Conservation (phyloP, 2,113 vertebrate species). For the Leptosomus discolor region DNA sequence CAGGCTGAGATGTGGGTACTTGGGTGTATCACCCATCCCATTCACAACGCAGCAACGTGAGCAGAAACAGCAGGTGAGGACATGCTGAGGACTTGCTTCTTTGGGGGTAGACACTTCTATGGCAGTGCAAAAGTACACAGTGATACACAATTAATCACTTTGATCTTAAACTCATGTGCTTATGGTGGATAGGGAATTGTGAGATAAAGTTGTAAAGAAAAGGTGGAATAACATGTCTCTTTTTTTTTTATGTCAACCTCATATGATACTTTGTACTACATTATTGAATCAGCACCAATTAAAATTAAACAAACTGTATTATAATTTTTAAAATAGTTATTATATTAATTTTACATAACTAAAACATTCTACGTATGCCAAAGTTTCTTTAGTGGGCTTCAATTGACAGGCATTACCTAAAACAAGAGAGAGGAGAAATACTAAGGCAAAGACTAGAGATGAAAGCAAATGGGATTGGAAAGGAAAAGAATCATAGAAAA, state of each 20-base stretch:
- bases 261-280: not conserved
- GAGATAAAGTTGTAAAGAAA: not conserved
- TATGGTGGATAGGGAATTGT: fast-evolving
- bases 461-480: not conserved
- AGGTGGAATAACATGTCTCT: not conserved
- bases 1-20: not conserved
- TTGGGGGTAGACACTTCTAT: not conserved
- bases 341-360: not conserved
- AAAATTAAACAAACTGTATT: not conserved
- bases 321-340: not conserved
- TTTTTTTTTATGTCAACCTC: not conserved
- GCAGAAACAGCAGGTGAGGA: not conserved
- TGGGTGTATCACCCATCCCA: not conserved
- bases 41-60: not conserved
- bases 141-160: not conserved
- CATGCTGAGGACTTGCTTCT: fast-evolving
- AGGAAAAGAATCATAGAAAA: not conserved
- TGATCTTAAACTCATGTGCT: not conserved
- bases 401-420: not conserved
- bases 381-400: not conserved
- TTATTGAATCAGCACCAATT: not conserved
- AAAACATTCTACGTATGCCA: not conserved
- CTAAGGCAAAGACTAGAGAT: not conserved
- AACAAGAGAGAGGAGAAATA: not conserved
- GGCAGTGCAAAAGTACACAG: not conserved